A percentile compares a stretch with the other conserved stretches of the same genome.
Conservation (phyloP, 2,113 vertebrate species). For the Aythya baeri region DNA sequence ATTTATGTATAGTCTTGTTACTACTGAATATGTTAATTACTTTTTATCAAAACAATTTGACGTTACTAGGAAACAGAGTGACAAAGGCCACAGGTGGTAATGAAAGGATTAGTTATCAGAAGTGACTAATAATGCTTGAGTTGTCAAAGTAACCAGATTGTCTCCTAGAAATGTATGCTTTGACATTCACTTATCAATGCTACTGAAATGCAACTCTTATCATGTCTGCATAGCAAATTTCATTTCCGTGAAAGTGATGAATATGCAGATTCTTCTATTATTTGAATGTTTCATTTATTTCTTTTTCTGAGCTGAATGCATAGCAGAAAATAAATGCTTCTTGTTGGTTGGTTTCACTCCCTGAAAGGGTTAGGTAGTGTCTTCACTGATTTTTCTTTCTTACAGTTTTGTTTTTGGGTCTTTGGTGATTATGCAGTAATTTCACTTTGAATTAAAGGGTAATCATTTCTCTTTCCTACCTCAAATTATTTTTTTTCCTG, state of each 20-base stretch:
- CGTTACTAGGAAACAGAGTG: constrained; percentile 63
- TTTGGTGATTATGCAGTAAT: neutral
- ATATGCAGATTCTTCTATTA: constrained; percentile 65
- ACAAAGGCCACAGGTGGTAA: constrained; percentile 73
- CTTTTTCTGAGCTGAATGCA: constrained; percentile 36
- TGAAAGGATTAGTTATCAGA: constrained; percentile 67
- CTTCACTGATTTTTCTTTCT: neutral
- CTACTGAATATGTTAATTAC: constrained; percentile 69
- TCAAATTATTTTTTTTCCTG: neutral
- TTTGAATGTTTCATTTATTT: constrained; percentile 59
- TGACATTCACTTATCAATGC: constrained; percentile 74
- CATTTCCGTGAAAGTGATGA: constrained; percentile 67
- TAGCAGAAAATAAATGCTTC: constrained; percentile 7
- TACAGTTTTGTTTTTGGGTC: neutral
- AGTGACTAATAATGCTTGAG: constrained; percentile 55
- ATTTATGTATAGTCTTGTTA: constrained; percentile 59
- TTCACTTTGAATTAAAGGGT: neutral
- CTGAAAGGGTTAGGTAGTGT: neutral
- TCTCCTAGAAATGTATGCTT: constrained; percentile 71
- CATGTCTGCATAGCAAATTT: constrained; percentile 67
- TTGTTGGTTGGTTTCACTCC: neutral
- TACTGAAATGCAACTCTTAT: constrained; percentile 72
- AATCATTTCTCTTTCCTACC: neutral
- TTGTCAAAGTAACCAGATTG: constrained; percentile 73
- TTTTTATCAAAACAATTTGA: constrained; percentile 64